A percentile compares a stretch with the other conserved stretches of the same genome.
Evolutionary conservation across 2,113 vertebrate species (phyloP).

Genomic region (Desmodus rotundus): DNA sequence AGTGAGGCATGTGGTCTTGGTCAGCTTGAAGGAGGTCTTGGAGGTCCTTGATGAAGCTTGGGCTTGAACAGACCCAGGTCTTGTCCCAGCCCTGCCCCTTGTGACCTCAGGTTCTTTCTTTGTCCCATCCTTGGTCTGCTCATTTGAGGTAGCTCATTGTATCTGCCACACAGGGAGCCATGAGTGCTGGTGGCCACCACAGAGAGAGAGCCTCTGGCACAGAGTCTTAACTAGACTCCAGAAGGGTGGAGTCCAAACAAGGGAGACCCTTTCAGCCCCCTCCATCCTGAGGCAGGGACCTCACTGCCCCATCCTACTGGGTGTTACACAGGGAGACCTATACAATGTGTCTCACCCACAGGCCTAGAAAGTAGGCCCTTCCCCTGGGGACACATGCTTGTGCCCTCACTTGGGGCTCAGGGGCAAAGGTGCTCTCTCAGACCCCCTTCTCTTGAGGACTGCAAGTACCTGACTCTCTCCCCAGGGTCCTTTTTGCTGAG

Average conservation of each 20-base stretch:
- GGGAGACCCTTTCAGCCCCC: neutral
- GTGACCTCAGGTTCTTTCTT: neutral
- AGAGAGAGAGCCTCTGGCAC: neutral
- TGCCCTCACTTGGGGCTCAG: neutral
- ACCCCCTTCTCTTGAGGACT: neutral
- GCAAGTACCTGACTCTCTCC: neutral
- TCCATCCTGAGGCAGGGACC: fast-evolving
- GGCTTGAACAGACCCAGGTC: neutral
- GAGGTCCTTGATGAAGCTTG: neutral
- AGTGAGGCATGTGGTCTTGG: neutral
- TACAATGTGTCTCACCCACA: neutral
- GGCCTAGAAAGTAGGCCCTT: neutral
- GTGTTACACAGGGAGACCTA: no score
- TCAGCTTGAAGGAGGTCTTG: neutral
- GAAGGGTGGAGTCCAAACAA: no score
- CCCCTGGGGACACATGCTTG: fast-evolving
- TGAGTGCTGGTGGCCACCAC: neutral
- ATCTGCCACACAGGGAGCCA: fast-evolving
- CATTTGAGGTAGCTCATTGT: fast-evolving
- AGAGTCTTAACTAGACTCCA: no score
- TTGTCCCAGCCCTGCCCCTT: neutral
- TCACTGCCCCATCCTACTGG: neutral
- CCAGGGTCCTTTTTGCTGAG: neutral
- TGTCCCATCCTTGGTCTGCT: neutral
- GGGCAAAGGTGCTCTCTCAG: neutral